These are phyloP conservation scores for Hippocampus kuda DNA, from an alignment of 2,797 vertebrate genomes.

Conservation along the genomic window DNA sequence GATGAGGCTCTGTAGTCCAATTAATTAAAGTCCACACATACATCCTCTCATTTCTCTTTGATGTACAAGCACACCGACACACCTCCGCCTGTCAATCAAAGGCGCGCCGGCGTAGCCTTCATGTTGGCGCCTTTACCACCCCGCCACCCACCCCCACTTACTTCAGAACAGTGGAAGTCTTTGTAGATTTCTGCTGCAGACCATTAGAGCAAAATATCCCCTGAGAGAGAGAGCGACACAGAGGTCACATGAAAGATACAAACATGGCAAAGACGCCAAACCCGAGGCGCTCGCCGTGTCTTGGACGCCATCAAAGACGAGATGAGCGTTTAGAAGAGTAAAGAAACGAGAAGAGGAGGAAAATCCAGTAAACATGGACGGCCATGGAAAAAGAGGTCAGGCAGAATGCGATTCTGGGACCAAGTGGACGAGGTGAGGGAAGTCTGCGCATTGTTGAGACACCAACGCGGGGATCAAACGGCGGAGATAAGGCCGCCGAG, in stretches of 20 bases:
- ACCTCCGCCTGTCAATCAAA: constrained; percentile 41
- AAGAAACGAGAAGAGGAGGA: constrained; percentile 2
- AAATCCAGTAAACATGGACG: constrained; percentile 1
- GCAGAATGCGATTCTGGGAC: constrained; percentile 10
- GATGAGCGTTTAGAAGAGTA: constrained; percentile 10
- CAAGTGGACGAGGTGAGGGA: constrained; percentile 3
- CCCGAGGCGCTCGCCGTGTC: constrained; percentile 7
- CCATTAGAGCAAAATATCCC: constrained; percentile 41
- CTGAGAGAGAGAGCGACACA: constrained; percentile 18
- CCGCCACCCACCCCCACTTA: background rate
- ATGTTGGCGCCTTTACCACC: constrained; percentile 21
- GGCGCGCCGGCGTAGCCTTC: constrained; percentile 15
- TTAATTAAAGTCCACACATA: constrained; percentile 43
- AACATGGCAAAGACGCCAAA: constrained; percentile 3
- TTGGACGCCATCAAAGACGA: constrained; percentile 17
- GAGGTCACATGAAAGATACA: background rate
- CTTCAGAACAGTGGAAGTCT: constrained; percentile 35
- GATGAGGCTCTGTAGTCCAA: constrained; percentile 32
- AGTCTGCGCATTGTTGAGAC: background rate
- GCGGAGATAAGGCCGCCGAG: background rate
- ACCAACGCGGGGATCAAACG: background rate
- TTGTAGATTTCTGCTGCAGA: constrained; percentile 47
- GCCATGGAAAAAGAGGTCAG: constrained; percentile 1
- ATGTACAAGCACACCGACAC: constrained; percentile 15
- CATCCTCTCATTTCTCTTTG: constrained; percentile 25